These are phyloP conservation scores for Ceratothoa steindachneri DNA, from an alignment of 2,888 invertebrate species.

Conservation along the genomic window DNA sequence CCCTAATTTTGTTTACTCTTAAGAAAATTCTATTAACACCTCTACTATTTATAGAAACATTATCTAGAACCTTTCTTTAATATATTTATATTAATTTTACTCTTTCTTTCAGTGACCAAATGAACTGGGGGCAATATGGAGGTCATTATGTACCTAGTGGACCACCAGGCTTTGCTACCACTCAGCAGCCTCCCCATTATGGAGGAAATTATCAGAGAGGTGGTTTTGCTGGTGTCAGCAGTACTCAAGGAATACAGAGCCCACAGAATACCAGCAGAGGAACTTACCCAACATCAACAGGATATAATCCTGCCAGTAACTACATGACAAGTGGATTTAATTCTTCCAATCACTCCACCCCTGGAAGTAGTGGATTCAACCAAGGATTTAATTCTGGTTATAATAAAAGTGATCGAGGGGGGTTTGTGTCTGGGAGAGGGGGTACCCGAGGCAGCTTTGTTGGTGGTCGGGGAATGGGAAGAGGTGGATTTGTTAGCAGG, in stretches of 20 bases:
- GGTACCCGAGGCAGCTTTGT: background rate
- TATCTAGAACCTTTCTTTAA: too few relatives aligned
- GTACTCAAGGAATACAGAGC: background rate
- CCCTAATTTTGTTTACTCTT: too few relatives aligned
- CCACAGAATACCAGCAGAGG: background rate
- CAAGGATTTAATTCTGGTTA: background rate
- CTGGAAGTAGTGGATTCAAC: background rate
- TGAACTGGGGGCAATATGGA: constrained; percentile 10
- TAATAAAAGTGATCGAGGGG: background rate
- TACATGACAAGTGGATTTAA: background rate
- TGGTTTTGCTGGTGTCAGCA: background rate
- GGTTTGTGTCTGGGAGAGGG: background rate
- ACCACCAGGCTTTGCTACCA: background rate
- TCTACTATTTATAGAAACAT: too few relatives aligned
- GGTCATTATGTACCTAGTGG: background rate
- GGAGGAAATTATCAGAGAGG: background rate
- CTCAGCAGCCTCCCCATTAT: background rate
- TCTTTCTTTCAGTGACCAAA: constrained; percentile 1
- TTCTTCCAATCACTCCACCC: background rate
- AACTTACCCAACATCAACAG: background rate
- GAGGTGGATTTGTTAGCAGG: background rate
- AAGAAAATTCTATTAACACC: too few relatives aligned
- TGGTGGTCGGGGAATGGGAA: background rate
- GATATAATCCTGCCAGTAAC: background rate
- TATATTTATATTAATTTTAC: background rate